These are phyloP conservation scores for Clarias macrocephalus DNA, from an alignment of 2,113 vertebrate genomes.

Conservation along the genomic window DNA sequence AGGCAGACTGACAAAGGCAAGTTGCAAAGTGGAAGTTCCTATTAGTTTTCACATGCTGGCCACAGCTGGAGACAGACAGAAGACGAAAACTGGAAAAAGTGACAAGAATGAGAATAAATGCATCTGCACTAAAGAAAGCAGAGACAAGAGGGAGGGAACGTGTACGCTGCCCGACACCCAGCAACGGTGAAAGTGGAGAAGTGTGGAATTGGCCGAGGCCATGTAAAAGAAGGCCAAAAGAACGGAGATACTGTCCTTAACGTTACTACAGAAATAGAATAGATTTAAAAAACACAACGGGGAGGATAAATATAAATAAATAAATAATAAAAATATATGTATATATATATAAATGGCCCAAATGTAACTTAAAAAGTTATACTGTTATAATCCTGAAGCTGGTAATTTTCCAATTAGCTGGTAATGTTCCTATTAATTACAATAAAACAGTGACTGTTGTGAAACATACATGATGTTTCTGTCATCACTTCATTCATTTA, in stretches of 20 bases:
- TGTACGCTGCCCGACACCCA: not conserved
- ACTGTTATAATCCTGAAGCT: not conserved
- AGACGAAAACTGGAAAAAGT: not conserved
- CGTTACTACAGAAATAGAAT: not conserved
- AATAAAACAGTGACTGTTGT: not conserved
- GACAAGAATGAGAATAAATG: not conserved
- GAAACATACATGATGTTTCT: not conserved
- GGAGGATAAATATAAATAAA: too few species aligned
- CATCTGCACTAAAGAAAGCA: not conserved
- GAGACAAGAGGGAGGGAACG: not conserved
- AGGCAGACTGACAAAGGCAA: constrained; percentile 26
- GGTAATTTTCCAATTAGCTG: not conserved
- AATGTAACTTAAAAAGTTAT: not conserved
- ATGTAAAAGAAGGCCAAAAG: not conserved
- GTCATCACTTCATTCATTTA: not conserved
- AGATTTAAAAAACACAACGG: not conserved
- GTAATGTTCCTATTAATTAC: not conserved
- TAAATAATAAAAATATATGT: too few species aligned
- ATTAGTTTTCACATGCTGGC: constrained; percentile 42
- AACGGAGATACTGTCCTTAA: not conserved
- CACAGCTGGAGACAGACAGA: constrained; percentile 21
- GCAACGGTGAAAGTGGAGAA: not conserved
- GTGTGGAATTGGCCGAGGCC: not conserved
- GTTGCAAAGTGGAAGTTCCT: not conserved
- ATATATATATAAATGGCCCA: too few species aligned